phyloP scores from a whole-genome alignment of 2,797 vertebrate species.

The Pogoniulus pusillus region DNA sequence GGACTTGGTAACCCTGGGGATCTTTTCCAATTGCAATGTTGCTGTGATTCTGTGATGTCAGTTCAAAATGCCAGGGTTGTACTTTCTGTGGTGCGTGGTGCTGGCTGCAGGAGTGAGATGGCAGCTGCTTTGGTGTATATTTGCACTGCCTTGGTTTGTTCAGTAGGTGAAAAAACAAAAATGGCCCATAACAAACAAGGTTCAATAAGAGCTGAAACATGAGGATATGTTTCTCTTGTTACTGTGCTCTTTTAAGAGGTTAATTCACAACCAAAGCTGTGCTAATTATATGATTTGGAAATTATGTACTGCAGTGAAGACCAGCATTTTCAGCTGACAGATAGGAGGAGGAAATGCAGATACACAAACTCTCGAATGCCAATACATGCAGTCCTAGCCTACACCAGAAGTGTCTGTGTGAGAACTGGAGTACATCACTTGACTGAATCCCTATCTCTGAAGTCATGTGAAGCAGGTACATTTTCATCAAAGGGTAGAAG shows the following conservation, averaged over 20 bases:
- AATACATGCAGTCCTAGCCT: neutral
- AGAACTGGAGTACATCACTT: neutral
- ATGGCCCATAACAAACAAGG: neutral
- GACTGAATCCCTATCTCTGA: fast-evolving
- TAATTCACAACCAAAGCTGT: neutral
- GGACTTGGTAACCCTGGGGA: too few species aligned
- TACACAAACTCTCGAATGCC: neutral
- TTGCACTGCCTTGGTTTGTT: neutral
- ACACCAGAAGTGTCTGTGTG: neutral
- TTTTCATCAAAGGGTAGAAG: neutral
- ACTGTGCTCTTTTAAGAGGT: neutral
- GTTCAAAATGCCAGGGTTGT: neutral
- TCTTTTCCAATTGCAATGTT: too few species aligned
- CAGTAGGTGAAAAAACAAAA: neutral
- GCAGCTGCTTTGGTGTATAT: neutral
- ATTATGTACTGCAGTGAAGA: neutral
- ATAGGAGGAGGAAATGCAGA: neutral
- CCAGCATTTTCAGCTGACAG: neutral
- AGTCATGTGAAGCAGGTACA: neutral
- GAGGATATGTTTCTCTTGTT: neutral
- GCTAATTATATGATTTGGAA: neutral
- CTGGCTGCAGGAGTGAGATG: neutral
- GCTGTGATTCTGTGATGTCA: neutral
- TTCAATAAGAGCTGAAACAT: neutral
- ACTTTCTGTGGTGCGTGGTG: neutral